These are phyloP conservation scores for Sinocyclocheilus anophthalmus DNA, from an alignment of 2,113 vertebrate species.

Conservation along the genomic window DNA sequence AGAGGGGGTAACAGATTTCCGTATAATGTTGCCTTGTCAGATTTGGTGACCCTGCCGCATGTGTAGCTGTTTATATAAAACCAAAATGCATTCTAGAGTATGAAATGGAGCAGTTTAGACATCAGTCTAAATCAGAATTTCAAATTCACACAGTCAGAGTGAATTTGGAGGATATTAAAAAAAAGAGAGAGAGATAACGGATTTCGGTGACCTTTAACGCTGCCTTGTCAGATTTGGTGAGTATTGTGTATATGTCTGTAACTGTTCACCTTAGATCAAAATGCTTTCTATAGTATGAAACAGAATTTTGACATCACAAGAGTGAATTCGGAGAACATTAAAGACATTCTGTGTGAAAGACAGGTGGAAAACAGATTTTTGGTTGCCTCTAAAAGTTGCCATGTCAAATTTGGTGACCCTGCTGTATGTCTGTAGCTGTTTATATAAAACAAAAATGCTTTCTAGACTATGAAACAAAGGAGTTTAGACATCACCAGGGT, in stretches of 20 bases:
- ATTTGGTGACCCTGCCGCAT: too few relatives aligned
- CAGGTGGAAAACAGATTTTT: too few relatives aligned
- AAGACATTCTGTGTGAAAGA: too few relatives aligned
- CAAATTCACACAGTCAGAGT: neutral
- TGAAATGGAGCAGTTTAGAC: neutral
- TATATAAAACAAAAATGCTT: neutral
- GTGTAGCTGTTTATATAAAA: neutral
- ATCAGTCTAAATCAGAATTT: neutral
- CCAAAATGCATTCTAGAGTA: neutral
- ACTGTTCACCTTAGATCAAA: neutral
- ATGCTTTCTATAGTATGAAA: too few relatives aligned
- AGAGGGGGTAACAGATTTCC: too few relatives aligned
- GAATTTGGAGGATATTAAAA: neutral
- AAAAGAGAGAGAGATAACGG: neutral
- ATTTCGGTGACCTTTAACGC: neutral
- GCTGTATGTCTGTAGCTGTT: neutral
- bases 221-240: neutral
- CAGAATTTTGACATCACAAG: too few relatives aligned
- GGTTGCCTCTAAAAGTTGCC: too few relatives aligned
- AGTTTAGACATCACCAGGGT: neutral
- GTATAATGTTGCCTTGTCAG: too few relatives aligned
- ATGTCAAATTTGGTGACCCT: too few relatives aligned
- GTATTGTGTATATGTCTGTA: neutral
- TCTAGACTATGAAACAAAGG: neutral
- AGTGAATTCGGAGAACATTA: too few relatives aligned